Evolutionary conservation across 2,888 invertebrate genomes (phyloP), one percentile per base, ranked within the genome.

Genomic region (Drosophila longiperda): DNA sequence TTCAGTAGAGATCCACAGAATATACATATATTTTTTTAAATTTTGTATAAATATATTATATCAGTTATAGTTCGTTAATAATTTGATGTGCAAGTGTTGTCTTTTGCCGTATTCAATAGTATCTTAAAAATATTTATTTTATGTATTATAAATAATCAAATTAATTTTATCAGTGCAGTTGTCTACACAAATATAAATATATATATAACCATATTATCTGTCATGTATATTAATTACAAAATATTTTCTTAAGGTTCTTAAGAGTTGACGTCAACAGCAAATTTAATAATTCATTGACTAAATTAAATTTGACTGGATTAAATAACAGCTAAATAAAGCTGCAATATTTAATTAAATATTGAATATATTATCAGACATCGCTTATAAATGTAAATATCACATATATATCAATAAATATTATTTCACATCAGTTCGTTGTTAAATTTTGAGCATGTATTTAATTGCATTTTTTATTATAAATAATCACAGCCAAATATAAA

Each of bases 231-330:
- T 54, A 66, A 66, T 48, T 45, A 53, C 34, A 67, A 34, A 50
- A 75, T 63, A 73, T 78, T 80, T 80, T 54, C 63, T 53, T 53
- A 66, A 59, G 64, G 68, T 66, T 66, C 66, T 64, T 64, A 59
- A 42, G 61, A 73, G 59, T 65, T n/a, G 64, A 73, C 75, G 75
- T 65, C 75, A 73, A 69, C 80, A 73, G 68, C 68, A 23, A 59
- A 61, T 66, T 81, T 77, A 79, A 73, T 83, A 83, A 82, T 83
- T 85, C 85, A 85, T 83, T 72, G 64, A 62, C 66, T 29, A 6
- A 29, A 29, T 29, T 29, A 29, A 29, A 29, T 29, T 29, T 29
- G 29, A 29, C 29, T 29, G 5, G 29, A 29, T 29, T 29, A 29
- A 29, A 6, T 29, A 6, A 0, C 29, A 5, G 29, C 29, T 29